Conservation (phyloP, 2,888 invertebrate genomes). For the Masnerella sp. region DNA sequence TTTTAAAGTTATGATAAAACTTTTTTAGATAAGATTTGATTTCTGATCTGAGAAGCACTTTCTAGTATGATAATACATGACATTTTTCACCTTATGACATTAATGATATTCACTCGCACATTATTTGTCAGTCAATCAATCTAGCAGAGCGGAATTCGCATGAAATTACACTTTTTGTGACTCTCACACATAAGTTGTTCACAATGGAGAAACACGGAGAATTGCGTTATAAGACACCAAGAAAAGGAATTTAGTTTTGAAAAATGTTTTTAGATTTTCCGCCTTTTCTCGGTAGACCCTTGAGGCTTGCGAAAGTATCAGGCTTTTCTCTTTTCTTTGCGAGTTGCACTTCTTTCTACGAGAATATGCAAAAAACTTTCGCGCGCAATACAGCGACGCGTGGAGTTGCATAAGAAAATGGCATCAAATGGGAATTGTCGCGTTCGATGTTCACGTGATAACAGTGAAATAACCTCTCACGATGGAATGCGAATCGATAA, state of each 20-base stretch:
- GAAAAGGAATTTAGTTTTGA: constrained; percentile 32
- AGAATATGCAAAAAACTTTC: constrained; percentile 48
- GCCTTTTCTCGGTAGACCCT: constrained; percentile 38
- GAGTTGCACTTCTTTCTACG: constrained; percentile 26
- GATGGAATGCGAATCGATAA: constrained; percentile 16
- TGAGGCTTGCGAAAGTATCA: constrained; percentile 43
- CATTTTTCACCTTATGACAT: no score
- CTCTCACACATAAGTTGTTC: background rate
- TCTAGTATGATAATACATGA: no score
- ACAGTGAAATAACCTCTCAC: constrained; percentile 12
- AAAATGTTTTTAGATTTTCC: constrained; percentile 50
- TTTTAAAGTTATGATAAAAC: no score
- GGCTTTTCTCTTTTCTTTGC: constrained; percentile 30
- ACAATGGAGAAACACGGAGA: constrained; percentile 8
- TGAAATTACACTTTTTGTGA: constrained; percentile 1
- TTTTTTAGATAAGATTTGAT: no score
- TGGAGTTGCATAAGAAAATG: constrained; percentile 40
- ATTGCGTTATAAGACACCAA: constrained; percentile 17
- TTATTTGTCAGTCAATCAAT: background rate
- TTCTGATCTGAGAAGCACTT: no score
- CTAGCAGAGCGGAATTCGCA: background rate
- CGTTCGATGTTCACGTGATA: constrained; percentile 25
- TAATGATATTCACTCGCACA: background rate
- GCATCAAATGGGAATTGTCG: constrained; percentile 40
- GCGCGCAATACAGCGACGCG: constrained; percentile 28